Percentiles rank a stretch among this genome's conserved stretches.
These are phyloP conservation scores for Camponotus fellah DNA, from an alignment of 2,888 invertebrate species.

Conservation along the genomic window DNA sequence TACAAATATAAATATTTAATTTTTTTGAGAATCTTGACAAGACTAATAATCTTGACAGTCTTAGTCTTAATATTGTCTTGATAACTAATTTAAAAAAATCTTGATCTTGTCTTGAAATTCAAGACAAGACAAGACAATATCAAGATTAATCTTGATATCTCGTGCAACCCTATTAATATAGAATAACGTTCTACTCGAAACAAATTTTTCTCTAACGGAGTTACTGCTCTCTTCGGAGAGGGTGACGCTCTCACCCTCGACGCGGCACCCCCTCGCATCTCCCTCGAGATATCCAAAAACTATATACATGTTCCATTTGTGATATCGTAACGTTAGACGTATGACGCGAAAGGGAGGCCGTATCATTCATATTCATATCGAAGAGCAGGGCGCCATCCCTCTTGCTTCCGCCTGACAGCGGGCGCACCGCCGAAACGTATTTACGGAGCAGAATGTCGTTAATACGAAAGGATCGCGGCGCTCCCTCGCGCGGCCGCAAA, in stretches of 20 bases:
- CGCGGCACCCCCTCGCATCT: constrained; percentile 25
- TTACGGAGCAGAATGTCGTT: constrained; percentile 19
- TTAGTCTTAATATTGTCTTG: no score
- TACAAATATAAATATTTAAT: no score
- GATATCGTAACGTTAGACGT: constrained; percentile 74
- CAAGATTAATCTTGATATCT: no score
- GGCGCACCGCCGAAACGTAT: constrained; percentile 7
- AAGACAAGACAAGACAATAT: no score
- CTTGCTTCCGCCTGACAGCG: constrained; percentile 41
- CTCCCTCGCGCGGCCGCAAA: constrained; percentile 35
- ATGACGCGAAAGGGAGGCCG: constrained; percentile 71
- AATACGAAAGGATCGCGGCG: constrained; percentile 29
- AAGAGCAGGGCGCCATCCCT: constrained; percentile 38
- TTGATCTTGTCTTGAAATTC: no score
- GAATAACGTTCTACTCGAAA: background rate
- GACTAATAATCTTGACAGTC: no score
- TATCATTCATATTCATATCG: constrained; percentile 79
- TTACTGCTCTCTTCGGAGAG: constrained; percentile 21
- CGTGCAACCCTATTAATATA: background rate
- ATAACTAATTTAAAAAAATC: no score
- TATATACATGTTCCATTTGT: constrained; percentile 58
- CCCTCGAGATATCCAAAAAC: constrained; percentile 62
- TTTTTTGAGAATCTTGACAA: no score
- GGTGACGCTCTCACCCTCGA: constrained; percentile 51
- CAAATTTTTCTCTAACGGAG: background rate